Percentiles rank a stretch among this genome's conserved stretches.
Evolutionary conservation across 2,113 vertebrate genomes (phyloP).

Genomic region (Dolichotis patagonum): DNA sequence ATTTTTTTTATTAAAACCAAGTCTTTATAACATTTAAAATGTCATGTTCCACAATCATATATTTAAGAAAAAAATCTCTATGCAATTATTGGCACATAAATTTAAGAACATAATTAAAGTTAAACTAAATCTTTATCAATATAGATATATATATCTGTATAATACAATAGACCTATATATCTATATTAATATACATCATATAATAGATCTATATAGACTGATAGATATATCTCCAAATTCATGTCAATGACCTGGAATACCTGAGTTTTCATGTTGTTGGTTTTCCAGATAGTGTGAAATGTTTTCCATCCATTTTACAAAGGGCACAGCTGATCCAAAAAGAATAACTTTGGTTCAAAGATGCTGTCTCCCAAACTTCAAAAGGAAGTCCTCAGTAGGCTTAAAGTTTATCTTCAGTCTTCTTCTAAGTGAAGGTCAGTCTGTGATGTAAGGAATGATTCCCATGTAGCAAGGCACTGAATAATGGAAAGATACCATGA

Average conservation of each 20-base stretch:
- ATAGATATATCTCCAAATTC: slow-evolving; percentile 75
- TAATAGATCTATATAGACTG: slow-evolving; percentile 46
- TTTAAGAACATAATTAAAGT: slow-evolving; percentile 79
- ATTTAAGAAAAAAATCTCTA: slow-evolving; percentile 79
- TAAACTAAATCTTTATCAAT: slow-evolving; percentile 66
- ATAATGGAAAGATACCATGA: slow-evolving; percentile 64
- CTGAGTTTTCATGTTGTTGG: slow-evolving; percentile 84
- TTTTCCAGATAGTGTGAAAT: slow-evolving; percentile 76
- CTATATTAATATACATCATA: slow-evolving; percentile 7
- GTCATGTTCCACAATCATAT: slow-evolving; percentile 83
- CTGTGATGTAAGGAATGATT: slow-evolving; percentile 94
- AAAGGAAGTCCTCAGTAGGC: neutral
- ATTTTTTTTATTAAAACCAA: slow-evolving; percentile 86
- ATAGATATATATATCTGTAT: slow-evolving; percentile 60
- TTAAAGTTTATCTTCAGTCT: slow-evolving; percentile 86
- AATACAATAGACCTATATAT: slow-evolving; percentile 25
- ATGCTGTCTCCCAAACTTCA: slow-evolving; percentile 66
- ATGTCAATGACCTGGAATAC: slow-evolving; percentile 81
- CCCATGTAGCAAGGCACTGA: slow-evolving; percentile 97
- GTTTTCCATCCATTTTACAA: slow-evolving; percentile 65
- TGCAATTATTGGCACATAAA: slow-evolving; percentile 81
- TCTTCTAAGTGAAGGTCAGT: slow-evolving; percentile 85
- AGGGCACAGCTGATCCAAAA: slow-evolving; percentile 69
- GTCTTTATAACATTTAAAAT: slow-evolving; percentile 86
- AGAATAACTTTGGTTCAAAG: slow-evolving; percentile 85